Evolutionary conservation across 1,140 invertebrate genomes (phyloP).

Genomic region (Periplaneta americana): DNA sequence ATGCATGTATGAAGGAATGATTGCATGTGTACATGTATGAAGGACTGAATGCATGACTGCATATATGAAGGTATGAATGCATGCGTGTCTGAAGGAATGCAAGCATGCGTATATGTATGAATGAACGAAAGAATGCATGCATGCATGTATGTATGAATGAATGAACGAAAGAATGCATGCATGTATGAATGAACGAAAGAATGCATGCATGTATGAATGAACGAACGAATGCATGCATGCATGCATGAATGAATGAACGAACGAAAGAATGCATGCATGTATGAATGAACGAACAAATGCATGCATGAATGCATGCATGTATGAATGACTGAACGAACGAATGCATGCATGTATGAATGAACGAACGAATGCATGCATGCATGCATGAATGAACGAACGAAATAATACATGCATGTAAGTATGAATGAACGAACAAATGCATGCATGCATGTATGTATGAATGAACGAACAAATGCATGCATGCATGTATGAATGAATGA

Average conservation of each 20-base stretch:
- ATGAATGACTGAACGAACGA: neutral
- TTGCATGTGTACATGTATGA: too few relatives aligned
- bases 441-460: too few relatives aligned
- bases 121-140: neutral
- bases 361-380: neutral
- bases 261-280: neutral
- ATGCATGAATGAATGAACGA: conserved; percentile 2
- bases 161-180: neutral
- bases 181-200: neutral
- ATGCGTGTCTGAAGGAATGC: neutral
- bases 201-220: neutral
- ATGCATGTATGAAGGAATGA: too few relatives aligned
- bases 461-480: too few relatives aligned
- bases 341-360: neutral
- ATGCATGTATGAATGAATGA: too few relatives aligned
- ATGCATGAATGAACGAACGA: neutral
- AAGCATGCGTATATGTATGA: neutral
- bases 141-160: neutral
- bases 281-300: too few relatives aligned
- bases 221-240: neutral
- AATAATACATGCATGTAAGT: too few relatives aligned
- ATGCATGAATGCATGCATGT: neutral
- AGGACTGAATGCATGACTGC: too few relatives aligned
- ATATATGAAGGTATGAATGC: neutral
- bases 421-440: too few relatives aligned